Evolutionary conservation across 2,797 vertebrate genomes (phyloP).

Genomic region (Xenopus petersii): DNA sequence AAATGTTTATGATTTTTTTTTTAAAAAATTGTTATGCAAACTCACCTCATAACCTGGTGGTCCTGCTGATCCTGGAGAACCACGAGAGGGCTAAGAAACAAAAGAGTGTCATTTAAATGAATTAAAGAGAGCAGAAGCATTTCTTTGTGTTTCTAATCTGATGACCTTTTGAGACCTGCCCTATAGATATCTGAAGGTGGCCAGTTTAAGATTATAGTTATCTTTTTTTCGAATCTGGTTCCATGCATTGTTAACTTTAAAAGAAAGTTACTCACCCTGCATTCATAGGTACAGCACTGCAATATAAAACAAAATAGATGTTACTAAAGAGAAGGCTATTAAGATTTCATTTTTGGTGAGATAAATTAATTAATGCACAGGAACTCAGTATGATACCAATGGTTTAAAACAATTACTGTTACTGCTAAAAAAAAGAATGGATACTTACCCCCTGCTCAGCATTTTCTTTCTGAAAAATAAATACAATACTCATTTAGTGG

Average conservation of each 20-base stretch:
- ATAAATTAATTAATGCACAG: no score
- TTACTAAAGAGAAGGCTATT: no score
- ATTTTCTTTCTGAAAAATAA: slow-evolving; percentile 79
- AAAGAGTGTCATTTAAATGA: not conserved
- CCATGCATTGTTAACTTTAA: no score
- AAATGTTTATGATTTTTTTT: not conserved
- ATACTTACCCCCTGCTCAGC: slow-evolving; percentile 85
- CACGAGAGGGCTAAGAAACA: slow-evolving; percentile 74
- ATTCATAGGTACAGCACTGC: slow-evolving; percentile 95
- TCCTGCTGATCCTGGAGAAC: slow-evolving; percentile 69
- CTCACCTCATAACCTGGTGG: slow-evolving; percentile 75
- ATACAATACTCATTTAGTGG: slow-evolving; percentile 11
- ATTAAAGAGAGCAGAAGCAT: not conserved
- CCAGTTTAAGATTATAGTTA: no score
- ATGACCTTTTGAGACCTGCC: no score
- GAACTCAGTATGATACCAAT: no score
- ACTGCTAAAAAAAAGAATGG: not conserved
- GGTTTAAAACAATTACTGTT: no score
- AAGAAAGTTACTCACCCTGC: slow-evolving; percentile 63
- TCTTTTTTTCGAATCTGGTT: no score
- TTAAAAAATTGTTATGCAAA: not conserved
- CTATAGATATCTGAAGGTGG: no score
- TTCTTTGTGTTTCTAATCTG: no score
- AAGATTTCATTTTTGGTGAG: no score
- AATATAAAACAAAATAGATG: not conserved